Evolutionary conservation across 2,888 invertebrate genomes (phyloP).

Genomic region (Emesis furor): DNA sequence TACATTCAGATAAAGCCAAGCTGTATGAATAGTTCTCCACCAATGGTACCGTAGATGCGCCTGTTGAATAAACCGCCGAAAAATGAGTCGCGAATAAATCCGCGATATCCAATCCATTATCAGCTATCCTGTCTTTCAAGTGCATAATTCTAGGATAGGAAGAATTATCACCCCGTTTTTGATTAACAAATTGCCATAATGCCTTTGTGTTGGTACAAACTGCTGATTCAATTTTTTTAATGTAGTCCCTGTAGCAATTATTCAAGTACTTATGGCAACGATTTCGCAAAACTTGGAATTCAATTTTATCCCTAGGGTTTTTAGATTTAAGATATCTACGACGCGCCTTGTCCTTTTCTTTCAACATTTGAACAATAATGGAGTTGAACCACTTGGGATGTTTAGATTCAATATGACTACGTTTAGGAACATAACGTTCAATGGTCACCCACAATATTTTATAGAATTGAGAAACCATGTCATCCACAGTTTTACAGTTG

Average conservation of each 20-base stretch:
- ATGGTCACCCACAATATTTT: background rate
- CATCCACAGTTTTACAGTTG: background rate
- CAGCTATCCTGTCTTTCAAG: background rate
- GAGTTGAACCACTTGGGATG: background rate
- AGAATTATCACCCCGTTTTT: background rate
- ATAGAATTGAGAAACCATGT: background rate
- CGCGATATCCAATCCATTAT: background rate
- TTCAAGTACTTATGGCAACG: background rate
- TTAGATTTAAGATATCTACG: background rate
- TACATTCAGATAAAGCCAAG: no score
- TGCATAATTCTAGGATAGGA: background rate
- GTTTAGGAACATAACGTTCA: no score
- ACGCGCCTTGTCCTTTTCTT: constrained; percentile 1
- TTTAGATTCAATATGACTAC: no score
- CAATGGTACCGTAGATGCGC: background rate
- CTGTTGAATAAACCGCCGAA: background rate
- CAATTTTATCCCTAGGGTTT: background rate
- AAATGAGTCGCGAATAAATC: background rate
- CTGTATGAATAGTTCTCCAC: no score
- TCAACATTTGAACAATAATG: background rate
- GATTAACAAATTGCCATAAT: background rate
- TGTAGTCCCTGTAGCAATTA: background rate
- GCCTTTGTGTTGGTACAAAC: background rate
- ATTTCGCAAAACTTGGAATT: background rate
- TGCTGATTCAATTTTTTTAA: background rate